Percentiles rank a stretch among this genome's conserved stretches.
phyloP scores from a whole-genome alignment of 2,888 invertebrate genomes.

The Teinopalpus imperialis region DNA sequence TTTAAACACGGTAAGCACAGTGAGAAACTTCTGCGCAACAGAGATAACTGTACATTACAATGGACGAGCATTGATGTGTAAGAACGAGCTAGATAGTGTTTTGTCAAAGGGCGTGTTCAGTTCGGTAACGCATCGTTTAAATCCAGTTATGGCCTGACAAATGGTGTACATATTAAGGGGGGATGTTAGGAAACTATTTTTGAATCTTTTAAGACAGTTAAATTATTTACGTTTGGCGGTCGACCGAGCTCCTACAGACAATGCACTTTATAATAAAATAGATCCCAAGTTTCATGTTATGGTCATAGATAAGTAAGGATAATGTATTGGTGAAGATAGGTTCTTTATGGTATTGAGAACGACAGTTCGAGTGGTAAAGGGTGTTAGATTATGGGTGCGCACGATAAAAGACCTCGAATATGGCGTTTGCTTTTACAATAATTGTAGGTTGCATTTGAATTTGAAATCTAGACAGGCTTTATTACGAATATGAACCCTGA shows the following conservation, averaged over 20 bases:
- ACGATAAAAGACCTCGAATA: conserved; percentile 50
- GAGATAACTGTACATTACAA: conserved; percentile 43
- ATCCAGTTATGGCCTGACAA: conserved; percentile 82
- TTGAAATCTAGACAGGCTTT: conserved; percentile 39
- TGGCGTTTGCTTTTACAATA: conserved; percentile 59
- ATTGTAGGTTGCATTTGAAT: conserved; percentile 48
- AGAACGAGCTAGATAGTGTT: conserved; percentile 48
- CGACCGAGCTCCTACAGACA: conserved; percentile 73
- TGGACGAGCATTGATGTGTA: conserved; percentile 25
- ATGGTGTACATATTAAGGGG: conserved; percentile 81
- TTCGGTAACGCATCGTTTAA: conserved; percentile 74
- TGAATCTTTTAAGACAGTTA: conserved; percentile 83
- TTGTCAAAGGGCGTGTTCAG: conserved; percentile 59
- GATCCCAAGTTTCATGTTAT: conserved; percentile 73
- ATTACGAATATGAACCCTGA: conserved; percentile 1
- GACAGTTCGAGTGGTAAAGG: conserved; percentile 74
- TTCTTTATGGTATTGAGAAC: conserved; percentile 71
- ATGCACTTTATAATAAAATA: conserved; percentile 82
- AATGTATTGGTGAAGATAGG: conserved; percentile 77
- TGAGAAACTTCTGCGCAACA: conserved; percentile 52
- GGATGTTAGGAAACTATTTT: conserved; percentile 82
- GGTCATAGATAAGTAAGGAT: conserved; percentile 74
- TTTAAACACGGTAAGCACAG: conserved; percentile 62
- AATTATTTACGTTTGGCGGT: conserved; percentile 78
- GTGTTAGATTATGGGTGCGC: conserved; percentile 66